A percentile compares a stretch with the other conserved stretches of the same genome.
phyloP scores from a whole-genome alignment of 2,113 vertebrate genomes.

The Oreochromis spilurus region DNA sequence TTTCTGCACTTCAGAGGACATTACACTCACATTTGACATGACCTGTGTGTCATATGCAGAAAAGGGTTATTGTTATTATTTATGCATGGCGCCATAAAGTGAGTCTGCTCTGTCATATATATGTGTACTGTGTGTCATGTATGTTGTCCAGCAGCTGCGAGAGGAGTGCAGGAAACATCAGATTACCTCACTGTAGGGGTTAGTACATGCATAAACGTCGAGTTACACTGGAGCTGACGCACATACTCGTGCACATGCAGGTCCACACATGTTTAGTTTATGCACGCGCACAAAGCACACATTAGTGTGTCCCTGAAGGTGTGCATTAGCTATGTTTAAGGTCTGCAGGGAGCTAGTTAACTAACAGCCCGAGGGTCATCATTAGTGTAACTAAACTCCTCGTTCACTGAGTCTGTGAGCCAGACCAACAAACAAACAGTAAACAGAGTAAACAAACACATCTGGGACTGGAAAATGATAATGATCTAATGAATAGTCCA shows the following conservation, averaged over 20 bases:
- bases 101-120: background rate
- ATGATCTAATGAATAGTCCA: background rate
- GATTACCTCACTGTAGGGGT: background rate
- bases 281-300: background rate
- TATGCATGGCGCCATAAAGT: background rate
- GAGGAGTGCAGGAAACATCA: background rate
- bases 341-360: conserved; percentile 43
- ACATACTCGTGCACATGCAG: background rate
- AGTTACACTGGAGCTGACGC: background rate
- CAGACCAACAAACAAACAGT: background rate
- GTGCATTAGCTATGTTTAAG: conserved; percentile 30
- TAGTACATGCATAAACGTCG: background rate
- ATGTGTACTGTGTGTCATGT: background rate
- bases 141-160: background rate
- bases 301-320: conserved; percentile 10
- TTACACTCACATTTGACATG: background rate
- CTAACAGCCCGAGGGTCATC: background rate
- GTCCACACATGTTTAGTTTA: background rate
- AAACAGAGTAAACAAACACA: background rate
- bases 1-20: background rate
- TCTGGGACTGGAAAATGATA: background rate
- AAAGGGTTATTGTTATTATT: background rate
- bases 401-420: background rate
- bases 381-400: conserved; percentile 10
- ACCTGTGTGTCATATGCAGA: background rate